Evolutionary conservation across 2,113 vertebrate species (phyloP).

Genomic region (Saguinus midas): DNA sequence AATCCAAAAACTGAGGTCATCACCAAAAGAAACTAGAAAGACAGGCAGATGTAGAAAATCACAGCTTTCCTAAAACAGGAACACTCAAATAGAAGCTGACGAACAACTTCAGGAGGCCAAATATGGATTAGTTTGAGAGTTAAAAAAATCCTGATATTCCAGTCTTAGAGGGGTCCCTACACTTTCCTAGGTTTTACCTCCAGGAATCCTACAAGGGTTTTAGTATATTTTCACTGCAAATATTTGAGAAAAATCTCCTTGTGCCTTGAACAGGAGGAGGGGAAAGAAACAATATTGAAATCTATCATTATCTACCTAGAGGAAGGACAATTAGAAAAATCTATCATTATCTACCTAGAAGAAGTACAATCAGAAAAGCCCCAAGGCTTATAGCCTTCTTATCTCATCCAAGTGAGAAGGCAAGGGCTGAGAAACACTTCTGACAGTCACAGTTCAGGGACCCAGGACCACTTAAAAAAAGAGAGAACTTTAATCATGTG

Average conservation of each 20-base stretch:
- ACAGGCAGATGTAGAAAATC: background rate
- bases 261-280: background rate
- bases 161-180: background rate
- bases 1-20: background rate
- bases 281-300: background rate
- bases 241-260: background rate
- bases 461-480: background rate
- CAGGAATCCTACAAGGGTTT: background rate
- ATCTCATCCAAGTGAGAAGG: background rate
- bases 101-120: background rate
- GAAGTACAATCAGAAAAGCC: background rate
- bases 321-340: background rate
- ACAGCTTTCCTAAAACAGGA: background rate
- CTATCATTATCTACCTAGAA: background rate
- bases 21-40: background rate
- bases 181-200: background rate
- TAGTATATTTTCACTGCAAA: background rate
- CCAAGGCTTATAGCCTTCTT: background rate
- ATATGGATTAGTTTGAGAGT: background rate
- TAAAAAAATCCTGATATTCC: background rate
- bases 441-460: background rate
- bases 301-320: background rate
- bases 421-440: background rate
- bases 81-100: background rate
- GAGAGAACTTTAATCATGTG: background rate